Conservation (phyloP, 2,888 invertebrate genomes). For the Limenitis camilla region DNA sequence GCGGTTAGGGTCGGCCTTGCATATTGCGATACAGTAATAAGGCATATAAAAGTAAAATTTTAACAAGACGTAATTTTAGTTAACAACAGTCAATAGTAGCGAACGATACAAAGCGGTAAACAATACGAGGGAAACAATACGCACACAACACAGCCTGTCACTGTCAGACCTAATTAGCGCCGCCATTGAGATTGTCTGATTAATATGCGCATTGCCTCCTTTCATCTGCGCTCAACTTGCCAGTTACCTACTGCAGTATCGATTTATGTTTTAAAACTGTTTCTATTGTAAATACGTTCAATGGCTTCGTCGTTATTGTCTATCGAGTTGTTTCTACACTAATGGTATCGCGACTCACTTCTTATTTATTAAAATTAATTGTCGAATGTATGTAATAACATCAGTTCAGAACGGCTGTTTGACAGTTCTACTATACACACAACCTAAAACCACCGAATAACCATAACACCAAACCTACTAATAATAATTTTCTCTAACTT, state of each 20-base stretch:
- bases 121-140: conserved; percentile 57
- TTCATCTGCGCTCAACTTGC: conserved; percentile 36
- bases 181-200: conserved; percentile 62
- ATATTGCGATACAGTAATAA: neutral
- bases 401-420: too few relatives aligned
- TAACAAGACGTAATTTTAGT: conserved; percentile 12
- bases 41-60: conserved; percentile 2
- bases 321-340: neutral
- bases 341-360: too few relatives aligned
- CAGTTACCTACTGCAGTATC: conserved; percentile 26
- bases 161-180: conserved; percentile 68
- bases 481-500: too few relatives aligned
- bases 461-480: too few relatives aligned
- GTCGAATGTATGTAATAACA: too few relatives aligned
- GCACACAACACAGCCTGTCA: conserved; percentile 54
- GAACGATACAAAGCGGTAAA: conserved; percentile 43
- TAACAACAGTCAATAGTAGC: conserved; percentile 24
- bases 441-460: too few relatives aligned
- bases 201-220: conserved; percentile 54
- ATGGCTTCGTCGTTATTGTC: neutral
- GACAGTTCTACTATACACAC: too few relatives aligned
- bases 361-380: too few relatives aligned
- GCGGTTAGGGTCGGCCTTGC: too few relatives aligned
- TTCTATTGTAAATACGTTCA: neutral
- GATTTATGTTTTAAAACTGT: conserved; percentile 20